phyloP scores from a whole-genome alignment of 2,888 invertebrate genomes.

The Drosophila anomalata region DNA sequence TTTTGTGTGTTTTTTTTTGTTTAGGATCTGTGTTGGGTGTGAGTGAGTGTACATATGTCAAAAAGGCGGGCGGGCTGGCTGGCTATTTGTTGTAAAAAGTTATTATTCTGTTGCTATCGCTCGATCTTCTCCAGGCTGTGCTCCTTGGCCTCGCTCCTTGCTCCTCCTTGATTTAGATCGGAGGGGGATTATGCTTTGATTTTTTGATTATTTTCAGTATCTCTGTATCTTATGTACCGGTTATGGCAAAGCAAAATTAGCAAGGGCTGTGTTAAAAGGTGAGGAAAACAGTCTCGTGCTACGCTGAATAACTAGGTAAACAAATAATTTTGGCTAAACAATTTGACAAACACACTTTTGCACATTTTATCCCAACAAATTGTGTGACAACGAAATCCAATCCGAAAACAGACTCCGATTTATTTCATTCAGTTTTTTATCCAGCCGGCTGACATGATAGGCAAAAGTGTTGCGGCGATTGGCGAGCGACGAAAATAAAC shows the following conservation, averaged over 20 bases:
- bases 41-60: constrained; percentile 34
- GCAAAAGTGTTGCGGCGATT: constrained; percentile 10
- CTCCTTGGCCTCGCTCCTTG: constrained; percentile 1
- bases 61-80: constrained; percentile 19
- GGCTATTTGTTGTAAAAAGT: constrained; percentile 26
- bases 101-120: constrained; percentile 17
- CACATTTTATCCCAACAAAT: constrained; percentile 69
- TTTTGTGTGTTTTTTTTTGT: constrained; percentile 20
- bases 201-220: neutral
- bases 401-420: constrained; percentile 2
- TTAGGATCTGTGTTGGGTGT: constrained; percentile 24
- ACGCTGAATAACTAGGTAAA: constrained; percentile 64
- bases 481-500: constrained; percentile 6
- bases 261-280: constrained; percentile 10
- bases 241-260: constrained; percentile 3
- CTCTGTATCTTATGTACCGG: constrained; percentile 4
- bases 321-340: constrained; percentile 77
- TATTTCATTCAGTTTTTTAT: constrained; percentile 24
- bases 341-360: constrained; percentile 77
- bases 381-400: constrained; percentile 30
- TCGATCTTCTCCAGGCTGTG: neutral
- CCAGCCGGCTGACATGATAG: constrained; percentile 15
- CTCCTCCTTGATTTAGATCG: constrained; percentile 10
- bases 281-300: constrained; percentile 61
- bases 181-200: neutral